Conservation (phyloP, 2,113 vertebrate genomes). For the Recurvirostra avosetta region DNA sequence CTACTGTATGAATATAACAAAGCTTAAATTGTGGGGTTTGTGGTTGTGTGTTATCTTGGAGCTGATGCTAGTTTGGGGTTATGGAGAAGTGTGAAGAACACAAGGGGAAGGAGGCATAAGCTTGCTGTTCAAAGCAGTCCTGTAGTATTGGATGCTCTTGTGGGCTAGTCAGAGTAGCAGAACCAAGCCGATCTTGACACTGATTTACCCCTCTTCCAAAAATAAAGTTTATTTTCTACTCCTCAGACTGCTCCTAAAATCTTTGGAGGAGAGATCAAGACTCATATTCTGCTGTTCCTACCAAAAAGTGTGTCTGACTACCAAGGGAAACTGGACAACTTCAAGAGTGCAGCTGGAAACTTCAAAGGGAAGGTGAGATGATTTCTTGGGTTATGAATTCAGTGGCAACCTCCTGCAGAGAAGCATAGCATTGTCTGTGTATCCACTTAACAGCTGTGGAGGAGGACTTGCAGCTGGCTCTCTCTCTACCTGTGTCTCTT, state of each 20-base stretch:
- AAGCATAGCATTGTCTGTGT: not conserved
- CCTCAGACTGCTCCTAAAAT: conserved; percentile 95
- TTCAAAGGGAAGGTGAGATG: conserved; percentile 91
- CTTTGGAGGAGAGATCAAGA: conserved; percentile 98
- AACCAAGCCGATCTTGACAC: not conserved
- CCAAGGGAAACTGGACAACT: conserved; percentile 87
- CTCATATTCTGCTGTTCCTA: conserved; percentile 93
- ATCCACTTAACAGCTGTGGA: not conserved
- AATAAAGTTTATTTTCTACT: not conserved
- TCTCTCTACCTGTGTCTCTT: not conserved
- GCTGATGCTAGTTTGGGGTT: not conserved
- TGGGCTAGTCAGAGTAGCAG: not conserved
- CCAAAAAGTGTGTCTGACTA: conserved; percentile 87
- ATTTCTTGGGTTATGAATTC: not conserved
- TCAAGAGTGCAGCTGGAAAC: conserved; percentile 85
- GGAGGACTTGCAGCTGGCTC: not conserved
- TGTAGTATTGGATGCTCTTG: not conserved
- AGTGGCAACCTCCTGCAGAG: not conserved
- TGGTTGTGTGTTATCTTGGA: not conserved
- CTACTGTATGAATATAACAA: not conserved
- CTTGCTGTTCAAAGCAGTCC: not conserved
- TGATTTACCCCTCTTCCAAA: not conserved
- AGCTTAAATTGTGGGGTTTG: not conserved
- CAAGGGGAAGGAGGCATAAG: not conserved
- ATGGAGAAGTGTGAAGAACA: not conserved